These are phyloP conservation scores for Dryas iulia DNA, from an alignment of 1,140 invertebrate genomes.

Conservation along the genomic window DNA sequence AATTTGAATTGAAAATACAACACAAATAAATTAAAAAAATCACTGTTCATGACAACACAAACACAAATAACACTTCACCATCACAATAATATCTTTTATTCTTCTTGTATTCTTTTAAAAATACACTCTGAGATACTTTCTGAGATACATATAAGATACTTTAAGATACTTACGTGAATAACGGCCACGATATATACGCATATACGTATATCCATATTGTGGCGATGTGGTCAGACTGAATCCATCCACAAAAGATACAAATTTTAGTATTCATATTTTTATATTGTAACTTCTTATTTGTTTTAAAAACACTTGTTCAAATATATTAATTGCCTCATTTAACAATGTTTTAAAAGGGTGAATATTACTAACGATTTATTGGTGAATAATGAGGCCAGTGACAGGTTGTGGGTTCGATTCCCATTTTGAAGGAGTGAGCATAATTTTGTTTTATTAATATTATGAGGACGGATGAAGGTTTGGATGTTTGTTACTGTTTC, in stretches of 20 bases:
- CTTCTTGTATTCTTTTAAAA: neutral
- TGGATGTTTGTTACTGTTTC: no score
- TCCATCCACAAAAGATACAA: neutral
- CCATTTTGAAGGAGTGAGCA: no score
- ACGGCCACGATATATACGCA: constrained; percentile 4
- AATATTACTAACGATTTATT: neutral
- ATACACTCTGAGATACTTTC: neutral
- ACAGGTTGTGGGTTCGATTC: no score
- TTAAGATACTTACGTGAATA: constrained; percentile 10
- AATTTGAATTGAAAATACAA: neutral
- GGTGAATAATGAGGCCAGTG: no score
- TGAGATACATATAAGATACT: neutral
- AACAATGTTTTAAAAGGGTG: neutral
- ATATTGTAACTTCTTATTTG: neutral
- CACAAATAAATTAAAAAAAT: neutral
- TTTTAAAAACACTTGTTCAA: constrained; percentile 1
- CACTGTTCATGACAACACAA: neutral
- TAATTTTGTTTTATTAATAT: no score
- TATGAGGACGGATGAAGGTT: no score
- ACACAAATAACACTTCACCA: neutral
- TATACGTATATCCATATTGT: constrained; percentile 12
- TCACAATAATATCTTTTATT: neutral
- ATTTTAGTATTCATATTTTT: neutral
- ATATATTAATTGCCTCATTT: constrained; percentile 5
- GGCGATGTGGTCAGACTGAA: constrained; percentile 3